These are phyloP conservation scores for Amblyopsis rosae DNA, from an alignment of 2,113 vertebrate species.

Conservation along the genomic window DNA sequence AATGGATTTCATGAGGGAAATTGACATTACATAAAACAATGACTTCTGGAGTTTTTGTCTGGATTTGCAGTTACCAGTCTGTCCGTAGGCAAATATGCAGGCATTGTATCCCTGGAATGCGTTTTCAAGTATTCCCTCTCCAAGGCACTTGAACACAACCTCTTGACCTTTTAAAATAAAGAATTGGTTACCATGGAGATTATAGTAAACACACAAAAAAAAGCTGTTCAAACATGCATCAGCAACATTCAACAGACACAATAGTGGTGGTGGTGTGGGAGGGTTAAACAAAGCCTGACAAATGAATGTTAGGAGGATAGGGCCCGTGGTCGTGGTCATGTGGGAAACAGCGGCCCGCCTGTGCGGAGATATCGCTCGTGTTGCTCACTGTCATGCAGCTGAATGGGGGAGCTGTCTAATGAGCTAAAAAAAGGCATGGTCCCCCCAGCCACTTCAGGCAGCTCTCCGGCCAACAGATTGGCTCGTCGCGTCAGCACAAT, in stretches of 20 bases:
- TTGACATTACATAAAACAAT: background rate
- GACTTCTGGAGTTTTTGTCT: background rate
- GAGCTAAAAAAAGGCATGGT: slow-evolving; percentile 70
- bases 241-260: background rate
- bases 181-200: slow-evolving; percentile 51
- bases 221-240: slow-evolving; percentile 12
- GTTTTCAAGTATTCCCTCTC: slow-evolving; percentile 98
- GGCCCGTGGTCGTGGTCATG: slow-evolving; percentile 33
- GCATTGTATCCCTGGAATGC: slow-evolving; percentile 99
- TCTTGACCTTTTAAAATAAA: slow-evolving; percentile 88
- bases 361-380: slow-evolving; percentile 47
- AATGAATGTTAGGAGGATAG: slow-evolving; percentile 1
- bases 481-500: slow-evolving; percentile 48
- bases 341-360: slow-evolving; percentile 34
- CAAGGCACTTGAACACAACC: slow-evolving; percentile 98
- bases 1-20: slow-evolving; percentile 4
- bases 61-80: slow-evolving; percentile 86
- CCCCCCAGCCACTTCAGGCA: slow-evolving; percentile 37
- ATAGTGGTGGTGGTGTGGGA: background rate
- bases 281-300: background rate
- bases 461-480: slow-evolving; percentile 47
- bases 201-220: slow-evolving; percentile 52
- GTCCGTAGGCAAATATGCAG: slow-evolving; percentile 99
- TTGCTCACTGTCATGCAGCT: slow-evolving; percentile 37
- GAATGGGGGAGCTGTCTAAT: slow-evolving; percentile 71